A percentile compares a stretch with the other conserved stretches of the same genome.
Evolutionary conservation across 2,113 vertebrate genomes (phyloP).

Genomic region (Cyprinodon variegatus): DNA sequence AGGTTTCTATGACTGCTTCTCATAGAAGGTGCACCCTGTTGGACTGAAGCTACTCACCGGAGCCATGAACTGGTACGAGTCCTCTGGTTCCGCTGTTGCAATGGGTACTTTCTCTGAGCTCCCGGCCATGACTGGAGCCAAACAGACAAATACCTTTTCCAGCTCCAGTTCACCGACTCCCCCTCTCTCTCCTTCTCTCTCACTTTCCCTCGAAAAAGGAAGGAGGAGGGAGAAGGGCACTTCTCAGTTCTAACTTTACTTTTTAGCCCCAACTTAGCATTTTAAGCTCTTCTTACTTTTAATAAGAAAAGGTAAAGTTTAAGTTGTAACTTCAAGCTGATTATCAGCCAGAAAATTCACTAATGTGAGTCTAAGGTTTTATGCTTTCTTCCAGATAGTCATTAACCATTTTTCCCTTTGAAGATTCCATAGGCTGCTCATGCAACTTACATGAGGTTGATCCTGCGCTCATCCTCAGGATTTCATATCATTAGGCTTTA

Average conservation of each 20-base stretch:
- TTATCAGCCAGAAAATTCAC: background rate
- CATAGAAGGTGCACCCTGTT: background rate
- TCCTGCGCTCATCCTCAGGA: conserved; percentile 37
- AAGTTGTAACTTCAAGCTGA: conserved; percentile 1
- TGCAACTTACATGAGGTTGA: conserved; percentile 44
- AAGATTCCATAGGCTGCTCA: conserved; percentile 33
- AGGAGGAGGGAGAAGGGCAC: conserved; percentile 27
- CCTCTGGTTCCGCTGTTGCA: conserved; percentile 86
- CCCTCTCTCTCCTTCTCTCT: conserved; percentile 23
- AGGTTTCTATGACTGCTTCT: background rate
- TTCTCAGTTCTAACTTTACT: background rate
- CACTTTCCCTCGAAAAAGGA: conserved; percentile 6
- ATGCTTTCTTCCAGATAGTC: background rate
- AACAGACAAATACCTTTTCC: conserved; percentile 61
- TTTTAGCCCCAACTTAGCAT: background rate
- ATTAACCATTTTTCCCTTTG: conserved; percentile 33
- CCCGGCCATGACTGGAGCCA: conserved; percentile 82
- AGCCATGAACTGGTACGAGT: conserved; percentile 86
- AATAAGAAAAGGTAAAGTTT: background rate
- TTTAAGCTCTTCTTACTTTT: background rate
- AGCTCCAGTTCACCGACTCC: conserved; percentile 34
- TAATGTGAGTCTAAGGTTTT: conserved; percentile 16
- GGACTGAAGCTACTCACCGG: conserved; percentile 83
- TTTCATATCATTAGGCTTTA: conserved; percentile 25
- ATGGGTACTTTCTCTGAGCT: conserved; percentile 89